phyloP scores from a whole-genome alignment of 2,888 invertebrate genomes.

The Cremastinae sp. region DNA sequence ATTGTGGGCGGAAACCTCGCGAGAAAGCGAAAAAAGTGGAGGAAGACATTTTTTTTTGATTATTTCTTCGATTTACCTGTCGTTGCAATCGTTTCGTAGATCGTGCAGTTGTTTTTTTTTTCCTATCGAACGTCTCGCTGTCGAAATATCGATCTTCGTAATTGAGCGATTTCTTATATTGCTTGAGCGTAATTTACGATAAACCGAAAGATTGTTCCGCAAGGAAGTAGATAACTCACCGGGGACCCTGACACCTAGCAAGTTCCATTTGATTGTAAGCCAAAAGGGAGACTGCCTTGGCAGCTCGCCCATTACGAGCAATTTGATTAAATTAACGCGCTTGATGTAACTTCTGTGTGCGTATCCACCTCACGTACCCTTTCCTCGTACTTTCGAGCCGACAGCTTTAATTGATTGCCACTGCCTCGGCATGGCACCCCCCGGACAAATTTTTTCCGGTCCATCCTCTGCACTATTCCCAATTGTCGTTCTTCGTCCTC shows the following conservation, averaged over 20 bases:
- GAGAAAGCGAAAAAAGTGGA: conserved; percentile 43
- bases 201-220: conserved; percentile 16
- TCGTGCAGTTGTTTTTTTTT: too few species aligned
- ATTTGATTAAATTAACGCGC: conserved; percentile 60
- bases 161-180: not conserved
- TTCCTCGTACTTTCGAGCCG: conserved; percentile 19
- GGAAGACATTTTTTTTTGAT: not conserved
- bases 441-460: conserved; percentile 16
- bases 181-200: too few species aligned
- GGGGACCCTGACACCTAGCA: conserved; percentile 50
- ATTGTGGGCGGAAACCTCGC: conserved; percentile 57
- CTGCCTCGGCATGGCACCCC: conserved; percentile 31
- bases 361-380: conserved; percentile 1
- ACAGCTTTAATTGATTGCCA: conserved; percentile 26
- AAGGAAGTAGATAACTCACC: conserved; percentile 5
- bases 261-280: conserved; percentile 54
- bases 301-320: conserved; percentile 52
- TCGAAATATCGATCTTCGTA: not conserved
- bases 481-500: too few species aligned
- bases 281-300: conserved; percentile 53
- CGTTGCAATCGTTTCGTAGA: too few species aligned
- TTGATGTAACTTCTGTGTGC: conserved; percentile 39
- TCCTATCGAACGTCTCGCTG: not conserved
- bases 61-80: conserved; percentile 13
- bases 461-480: too few species aligned